Evolutionary conservation across 35 echinoderm and acorn worm genomes (phyloP).

Genomic region (Amphiura filiformis): DNA sequence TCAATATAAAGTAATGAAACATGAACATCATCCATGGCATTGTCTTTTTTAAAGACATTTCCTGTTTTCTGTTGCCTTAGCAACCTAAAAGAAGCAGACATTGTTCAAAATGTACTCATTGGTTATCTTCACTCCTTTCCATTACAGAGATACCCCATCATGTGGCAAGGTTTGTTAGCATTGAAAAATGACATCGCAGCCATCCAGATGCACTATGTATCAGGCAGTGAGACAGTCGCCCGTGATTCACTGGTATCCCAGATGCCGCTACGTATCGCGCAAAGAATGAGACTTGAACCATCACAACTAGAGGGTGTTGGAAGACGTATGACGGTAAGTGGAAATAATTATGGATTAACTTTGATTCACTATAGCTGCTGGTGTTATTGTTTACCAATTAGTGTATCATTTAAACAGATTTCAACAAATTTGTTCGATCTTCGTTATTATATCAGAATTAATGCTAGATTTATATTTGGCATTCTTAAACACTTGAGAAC

Average conservation of each 20-base stretch:
- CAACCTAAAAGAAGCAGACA: not conserved
- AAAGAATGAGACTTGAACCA: constrained; percentile 93
- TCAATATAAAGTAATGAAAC: too few species aligned
- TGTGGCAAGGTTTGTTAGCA: constrained; percentile 91
- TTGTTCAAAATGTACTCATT: too few species aligned
- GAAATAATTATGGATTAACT: not conserved
- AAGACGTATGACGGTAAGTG: constrained; percentile 83
- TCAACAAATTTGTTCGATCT: not conserved
- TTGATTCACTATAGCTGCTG: not conserved
- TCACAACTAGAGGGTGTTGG: constrained; percentile 94
- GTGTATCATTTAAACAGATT: not conserved
- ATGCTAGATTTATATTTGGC: too few species aligned
- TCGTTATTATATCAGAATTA: not conserved
- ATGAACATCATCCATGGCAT: too few species aligned
- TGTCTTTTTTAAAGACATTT: too few species aligned
- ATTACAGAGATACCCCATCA: constrained; percentile 88
- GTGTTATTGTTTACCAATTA: not conserved
- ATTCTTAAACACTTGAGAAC: too few species aligned
- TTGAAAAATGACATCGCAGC: constrained; percentile 90
- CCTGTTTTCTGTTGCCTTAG: too few species aligned
- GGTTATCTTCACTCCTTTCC: not conserved
- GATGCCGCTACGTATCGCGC: constrained; percentile 79
- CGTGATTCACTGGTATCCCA: constrained; percentile 58
- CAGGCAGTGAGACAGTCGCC: constrained; percentile 74
- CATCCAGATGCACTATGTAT: constrained; percentile 95